phyloP scores from a whole-genome alignment of 2,888 invertebrate species.

The Strigamia crassipes region DNA sequence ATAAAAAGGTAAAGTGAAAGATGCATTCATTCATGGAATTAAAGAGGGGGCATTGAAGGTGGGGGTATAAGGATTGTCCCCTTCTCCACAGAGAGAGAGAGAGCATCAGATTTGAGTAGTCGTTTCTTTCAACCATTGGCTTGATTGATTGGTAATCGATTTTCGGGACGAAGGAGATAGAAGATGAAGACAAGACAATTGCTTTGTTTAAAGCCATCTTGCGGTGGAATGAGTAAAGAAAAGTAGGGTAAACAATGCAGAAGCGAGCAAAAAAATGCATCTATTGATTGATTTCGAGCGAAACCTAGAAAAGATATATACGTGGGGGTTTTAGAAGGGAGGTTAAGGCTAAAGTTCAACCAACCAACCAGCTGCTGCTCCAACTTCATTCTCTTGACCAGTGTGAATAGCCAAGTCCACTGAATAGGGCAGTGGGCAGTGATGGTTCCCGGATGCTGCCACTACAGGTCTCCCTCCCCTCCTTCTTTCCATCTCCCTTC shows the following conservation, averaged over 20 bases:
- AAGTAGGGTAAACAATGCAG: neutral
- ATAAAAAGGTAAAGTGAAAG: conserved; percentile 17
- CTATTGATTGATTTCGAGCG: neutral
- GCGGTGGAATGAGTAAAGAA: neutral
- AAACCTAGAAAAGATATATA: neutral
- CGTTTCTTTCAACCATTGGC: conserved; percentile 33
- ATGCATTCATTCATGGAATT: conserved; percentile 37
- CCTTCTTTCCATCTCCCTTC: conserved; percentile 18
- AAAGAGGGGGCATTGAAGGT: conserved; percentile 13
- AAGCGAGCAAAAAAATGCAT: neutral
- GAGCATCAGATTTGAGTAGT: conserved; percentile 33
- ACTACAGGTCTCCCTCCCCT: conserved; percentile 29
- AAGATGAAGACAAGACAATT: conserved; percentile 5
- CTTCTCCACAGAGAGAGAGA: no score
- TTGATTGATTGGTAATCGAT: conserved; percentile 40
- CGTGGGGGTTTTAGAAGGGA: neutral
- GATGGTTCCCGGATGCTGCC: conserved; percentile 44
- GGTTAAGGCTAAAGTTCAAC: neutral
- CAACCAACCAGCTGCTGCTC: conserved; percentile 34
- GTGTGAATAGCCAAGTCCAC: conserved; percentile 41
- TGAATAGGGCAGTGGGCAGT: conserved; percentile 36
- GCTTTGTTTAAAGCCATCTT: conserved; percentile 34
- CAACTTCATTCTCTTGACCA: conserved; percentile 41
- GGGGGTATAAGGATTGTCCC: conserved; percentile 8
- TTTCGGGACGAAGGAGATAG: neutral